Conservation (phyloP, 1,140 invertebrate genomes). For the Neodiprion pinetum region DNA sequence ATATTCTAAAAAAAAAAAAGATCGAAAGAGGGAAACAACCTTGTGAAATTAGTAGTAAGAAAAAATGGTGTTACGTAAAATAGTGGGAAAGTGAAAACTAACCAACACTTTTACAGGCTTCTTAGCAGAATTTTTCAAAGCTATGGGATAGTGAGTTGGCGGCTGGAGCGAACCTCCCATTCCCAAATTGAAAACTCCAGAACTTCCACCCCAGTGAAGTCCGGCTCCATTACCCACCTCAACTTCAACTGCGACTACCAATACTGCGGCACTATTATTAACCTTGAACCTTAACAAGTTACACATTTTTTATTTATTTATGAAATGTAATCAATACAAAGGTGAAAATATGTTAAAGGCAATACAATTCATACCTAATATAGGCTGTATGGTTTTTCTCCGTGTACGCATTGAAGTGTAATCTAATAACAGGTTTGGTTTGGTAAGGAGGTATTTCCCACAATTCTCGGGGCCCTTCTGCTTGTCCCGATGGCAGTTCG, state of each 20-base stretch:
- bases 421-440: slow-evolving; percentile 87
- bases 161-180: slow-evolving; percentile 74
- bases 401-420: slow-evolving; percentile 77
- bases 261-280: slow-evolving; percentile 71
- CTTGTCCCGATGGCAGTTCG: slow-evolving; percentile 83
- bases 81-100: slow-evolving; percentile 43
- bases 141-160: slow-evolving; percentile 70
- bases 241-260: slow-evolving; percentile 86
- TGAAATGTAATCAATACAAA: slow-evolving; percentile 14
- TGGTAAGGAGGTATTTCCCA: slow-evolving; percentile 93
- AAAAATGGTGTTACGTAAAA: slow-evolving; percentile 13
- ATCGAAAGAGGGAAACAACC: slow-evolving; percentile 20
- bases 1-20: slow-evolving; percentile 60
- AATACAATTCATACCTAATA: slow-evolving; percentile 64
- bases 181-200: slow-evolving; percentile 85
- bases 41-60: slow-evolving; percentile 13
- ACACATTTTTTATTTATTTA: slow-evolving; percentile 11
- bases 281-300: slow-evolving; percentile 70
- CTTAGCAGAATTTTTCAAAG: slow-evolving; percentile 75
- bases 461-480: slow-evolving; percentile 78
- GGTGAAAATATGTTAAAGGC: neutral
- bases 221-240: slow-evolving; percentile 79
- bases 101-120: slow-evolving; percentile 76
- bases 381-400: slow-evolving; percentile 86
- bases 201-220: slow-evolving; percentile 73